Base-by-base conservation (phyloP, 2,888 invertebrate genomes). In the Didymodactylos carnosus region DNA sequence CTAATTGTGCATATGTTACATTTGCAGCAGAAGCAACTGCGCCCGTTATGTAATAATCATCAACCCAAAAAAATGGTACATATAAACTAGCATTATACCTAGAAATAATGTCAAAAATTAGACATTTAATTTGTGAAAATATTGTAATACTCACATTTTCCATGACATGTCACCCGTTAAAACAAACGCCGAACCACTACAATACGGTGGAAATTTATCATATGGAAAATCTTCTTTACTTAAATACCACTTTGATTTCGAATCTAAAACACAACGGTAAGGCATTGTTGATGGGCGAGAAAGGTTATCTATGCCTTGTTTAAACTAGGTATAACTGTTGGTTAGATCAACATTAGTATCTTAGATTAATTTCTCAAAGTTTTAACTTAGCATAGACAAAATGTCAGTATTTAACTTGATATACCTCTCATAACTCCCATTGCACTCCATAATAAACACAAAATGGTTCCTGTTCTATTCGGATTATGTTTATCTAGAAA, bases 51-150 rank as follows among this genome's bases (percentile, higher is more conserved):
- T 53, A 74, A 27, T 71, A 74, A 39, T 74, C 74, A 69, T 74
- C 74, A 39, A 74, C 53, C 74, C 74, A 74, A 69, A 74, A 74
- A 11, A 62, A 62, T 19, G 62, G 84, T n/a, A 87, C 83, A 14
- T 82, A 83, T 78, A 88, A 88, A 1, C 88, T 88, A 69, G 86
- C 86, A 5, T 85, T 80, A 27, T 87, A 84, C 72, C 62, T 62
- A 62, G 19, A n/a, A 2, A n/a, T n/a, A n/a, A n/a, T n/a, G n/a
- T n/a, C n/a, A 62, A 35, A 8, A 49, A 46, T 53, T 14, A 29
- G 11, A 14, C 13, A 29, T 29, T 14, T 29, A 14, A 27, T 16
- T 7, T 19, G 14, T 29, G 10, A 16, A 53, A 29, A 2, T 13
- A 35, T n/a, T 35, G 5, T 25, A 7, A 25, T 11, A 49, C 14